Conservation (phyloP, 1,140 invertebrate genomes). For the Drosophila sechellia region DNA sequence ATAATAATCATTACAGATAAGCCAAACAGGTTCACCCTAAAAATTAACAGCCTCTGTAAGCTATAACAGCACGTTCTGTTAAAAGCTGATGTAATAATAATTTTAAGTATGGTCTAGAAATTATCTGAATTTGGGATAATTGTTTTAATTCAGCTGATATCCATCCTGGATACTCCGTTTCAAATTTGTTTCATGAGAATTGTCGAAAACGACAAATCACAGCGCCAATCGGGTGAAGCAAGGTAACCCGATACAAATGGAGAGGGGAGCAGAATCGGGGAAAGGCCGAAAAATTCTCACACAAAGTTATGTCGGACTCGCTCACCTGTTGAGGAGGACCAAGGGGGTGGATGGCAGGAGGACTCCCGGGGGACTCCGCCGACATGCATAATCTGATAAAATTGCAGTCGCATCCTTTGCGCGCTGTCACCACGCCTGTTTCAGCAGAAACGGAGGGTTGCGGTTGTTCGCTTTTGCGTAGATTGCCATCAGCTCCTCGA, state of each 20-base stretch:
- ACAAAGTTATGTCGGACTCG: constrained; percentile 44
- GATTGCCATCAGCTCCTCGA: constrained; percentile 67
- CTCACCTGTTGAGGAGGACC: constrained; percentile 68
- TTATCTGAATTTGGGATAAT: neutral
- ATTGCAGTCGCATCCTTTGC: constrained; percentile 65
- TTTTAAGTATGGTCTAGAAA: neutral
- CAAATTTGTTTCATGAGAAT: constrained; percentile 76
- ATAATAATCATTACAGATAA: too few species aligned
- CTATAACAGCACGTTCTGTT: neutral
- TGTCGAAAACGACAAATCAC: constrained; percentile 72
- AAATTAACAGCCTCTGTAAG: neutral
- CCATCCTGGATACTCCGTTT: constrained; percentile 18
- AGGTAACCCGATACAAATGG: constrained; percentile 53
- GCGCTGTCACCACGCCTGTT: constrained; percentile 43
- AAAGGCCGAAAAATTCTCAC: constrained; percentile 66
- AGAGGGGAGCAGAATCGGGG: constrained; percentile 37
- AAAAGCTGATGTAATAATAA: too few species aligned
- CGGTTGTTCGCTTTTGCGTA: constrained; percentile 48
- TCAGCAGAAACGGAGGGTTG: constrained; percentile 43
- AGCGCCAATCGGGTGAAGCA: constrained; percentile 52
- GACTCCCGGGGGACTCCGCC: constrained; percentile 46
- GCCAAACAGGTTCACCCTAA: neutral
- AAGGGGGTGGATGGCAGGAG: neutral
- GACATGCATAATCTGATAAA: constrained; percentile 71
- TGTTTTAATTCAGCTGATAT: constrained; percentile 2